phyloP scores from a whole-genome alignment of 2,797 vertebrate genomes.

The Florisuga fusca region DNA sequence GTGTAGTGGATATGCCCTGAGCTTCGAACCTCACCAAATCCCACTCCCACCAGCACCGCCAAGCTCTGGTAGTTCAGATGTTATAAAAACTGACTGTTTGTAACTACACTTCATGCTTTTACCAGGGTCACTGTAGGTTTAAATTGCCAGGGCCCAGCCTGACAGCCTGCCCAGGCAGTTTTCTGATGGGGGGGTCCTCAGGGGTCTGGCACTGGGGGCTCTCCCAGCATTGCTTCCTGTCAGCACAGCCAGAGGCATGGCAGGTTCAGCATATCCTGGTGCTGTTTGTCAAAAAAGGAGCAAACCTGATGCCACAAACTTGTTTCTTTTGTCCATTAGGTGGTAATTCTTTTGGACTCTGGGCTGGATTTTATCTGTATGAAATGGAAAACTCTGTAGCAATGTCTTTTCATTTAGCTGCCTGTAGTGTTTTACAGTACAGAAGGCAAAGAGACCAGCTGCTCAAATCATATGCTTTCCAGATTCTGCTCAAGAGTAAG shows the following conservation, averaged over 20 bases:
- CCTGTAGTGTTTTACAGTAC: background rate
- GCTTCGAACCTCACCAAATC: background rate
- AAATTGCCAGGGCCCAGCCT: background rate
- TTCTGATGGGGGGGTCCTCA: background rate
- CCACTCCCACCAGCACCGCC: background rate
- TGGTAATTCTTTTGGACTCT: background rate
- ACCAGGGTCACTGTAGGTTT: rapidly evolving
- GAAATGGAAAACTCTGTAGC: background rate
- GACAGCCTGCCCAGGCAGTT: background rate
- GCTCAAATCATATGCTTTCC: background rate
- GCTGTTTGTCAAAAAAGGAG: background rate
- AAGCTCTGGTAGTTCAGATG: background rate
- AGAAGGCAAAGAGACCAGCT: background rate
- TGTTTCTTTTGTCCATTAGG: background rate
- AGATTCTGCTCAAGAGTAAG: background rate
- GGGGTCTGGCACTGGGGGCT: background rate
- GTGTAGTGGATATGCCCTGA: no score
- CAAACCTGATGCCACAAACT: background rate
- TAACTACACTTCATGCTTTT: background rate
- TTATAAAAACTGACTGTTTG: background rate
- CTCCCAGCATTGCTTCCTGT: rapidly evolving
- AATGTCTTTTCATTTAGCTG: background rate
- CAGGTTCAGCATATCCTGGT: rapidly evolving
- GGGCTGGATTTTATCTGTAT: background rate
- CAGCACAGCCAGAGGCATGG: background rate